Base-by-base conservation (phyloP, 1,140 invertebrate genomes). In the Pogonomyrmex barbatus region DNA sequence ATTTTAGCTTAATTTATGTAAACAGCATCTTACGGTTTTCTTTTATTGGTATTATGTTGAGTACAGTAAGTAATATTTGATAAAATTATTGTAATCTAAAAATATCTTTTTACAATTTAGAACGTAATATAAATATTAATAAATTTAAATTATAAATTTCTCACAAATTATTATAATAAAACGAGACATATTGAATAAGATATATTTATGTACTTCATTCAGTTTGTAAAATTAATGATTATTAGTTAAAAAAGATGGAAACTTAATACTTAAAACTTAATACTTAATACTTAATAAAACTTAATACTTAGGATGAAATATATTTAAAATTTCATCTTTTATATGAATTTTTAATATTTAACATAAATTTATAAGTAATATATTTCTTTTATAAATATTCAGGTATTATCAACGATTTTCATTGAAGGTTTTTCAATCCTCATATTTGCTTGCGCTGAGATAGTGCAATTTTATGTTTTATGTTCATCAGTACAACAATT, bases 391-490 rank as follows among this genome's bases (percentile, higher is more conserved):
- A 39, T 24, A 42, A 63, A 75, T n/a, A 2, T 33, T 45, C 9
- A 77, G 58, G 45, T 62, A 5, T 30, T 30, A 9, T 12, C 70
- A 2, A 10, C 45, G 0, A 9, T 4, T 4, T 45, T 76, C 17
- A 65, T 87, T 0, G 76, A 78, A 33, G 75, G 71, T 56, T 71
- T 2, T 39, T 1, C 84, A 5, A 12, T 87, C 12, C 1, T 79
- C 12, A 14, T 71, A 5, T 88, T 87, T 33, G 33, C 71, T 0
- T 8, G 42, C n/a, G 86, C 79, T 8, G 73, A 70, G 6, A 6
- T 92, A n/a, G 50, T 87, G 3, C 91, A 92, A 62, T 58, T 92
- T 5, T 92, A 89, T 12, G 67, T 91, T 33, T 4, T 92, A 2
- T 91, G 90, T 45, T 90, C 76, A 2, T 90, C 79, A 9, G 58